Conservation (phyloP, 2,113 vertebrate genomes). For the Arenaria interpres region DNA sequence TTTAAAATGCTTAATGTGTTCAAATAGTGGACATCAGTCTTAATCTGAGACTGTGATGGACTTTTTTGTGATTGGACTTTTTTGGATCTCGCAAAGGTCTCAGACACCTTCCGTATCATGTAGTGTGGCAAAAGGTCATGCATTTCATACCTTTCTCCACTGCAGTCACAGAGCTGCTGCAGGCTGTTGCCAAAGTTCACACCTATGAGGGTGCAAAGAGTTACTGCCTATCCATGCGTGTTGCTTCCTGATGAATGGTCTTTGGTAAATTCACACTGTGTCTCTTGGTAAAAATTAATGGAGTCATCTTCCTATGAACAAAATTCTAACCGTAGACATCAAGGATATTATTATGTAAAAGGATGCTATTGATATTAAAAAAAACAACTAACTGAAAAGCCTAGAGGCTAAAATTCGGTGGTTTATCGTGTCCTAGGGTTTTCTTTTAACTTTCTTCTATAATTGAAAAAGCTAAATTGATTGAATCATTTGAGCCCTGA, state of each 20-base stretch:
- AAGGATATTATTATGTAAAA: background rate
- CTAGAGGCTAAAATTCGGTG: slow-evolving; percentile 15
- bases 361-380: background rate
- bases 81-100: background rate
- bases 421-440: slow-evolving; percentile 41
- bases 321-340: background rate
- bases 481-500: slow-evolving; percentile 74
- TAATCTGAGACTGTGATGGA: background rate
- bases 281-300: background rate
- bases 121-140: background rate
- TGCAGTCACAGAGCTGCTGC: background rate
- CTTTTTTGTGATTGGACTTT: background rate
- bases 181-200: background rate
- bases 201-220: background rate
- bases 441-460: slow-evolving; percentile 73
- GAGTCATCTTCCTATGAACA: background rate
- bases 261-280: background rate
- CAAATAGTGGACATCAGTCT: background rate
- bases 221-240: fast-evolving
- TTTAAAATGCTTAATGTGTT: background rate
- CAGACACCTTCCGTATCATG: background rate
- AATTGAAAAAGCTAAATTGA: slow-evolving; percentile 73
- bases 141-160: background rate
- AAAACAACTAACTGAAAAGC: background rate
- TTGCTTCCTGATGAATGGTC: background rate